phyloP scores from a whole-genome alignment of 2,888 invertebrate genomes.

The Nymphalis polychloros region DNA sequence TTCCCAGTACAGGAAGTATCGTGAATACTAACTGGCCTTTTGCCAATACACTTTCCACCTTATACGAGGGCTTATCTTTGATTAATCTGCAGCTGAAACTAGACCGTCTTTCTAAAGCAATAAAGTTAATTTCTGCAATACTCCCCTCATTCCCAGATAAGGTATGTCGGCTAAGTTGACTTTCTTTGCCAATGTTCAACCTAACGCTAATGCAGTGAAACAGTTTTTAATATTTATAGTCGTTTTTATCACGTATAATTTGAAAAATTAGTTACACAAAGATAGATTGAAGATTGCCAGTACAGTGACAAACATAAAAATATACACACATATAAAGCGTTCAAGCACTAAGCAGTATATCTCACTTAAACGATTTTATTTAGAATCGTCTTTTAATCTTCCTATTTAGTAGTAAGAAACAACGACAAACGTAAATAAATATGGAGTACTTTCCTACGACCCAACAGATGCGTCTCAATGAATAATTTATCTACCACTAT shows the following conservation, averaged over 20 bases:
- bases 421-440: conserved; percentile 11
- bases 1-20: conserved; percentile 43
- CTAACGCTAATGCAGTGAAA: conserved; percentile 50
- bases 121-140: conserved; percentile 6
- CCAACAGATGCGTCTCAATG: conserved; percentile 10
- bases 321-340: not conserved
- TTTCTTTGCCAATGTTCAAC: conserved; percentile 50
- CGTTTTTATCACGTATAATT: not conserved
- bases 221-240: conserved; percentile 25
- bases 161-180: conserved; percentile 26
- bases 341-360: not conserved
- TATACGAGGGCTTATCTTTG: conserved; percentile 35
- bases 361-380: not conserved
- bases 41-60: conserved; percentile 40
- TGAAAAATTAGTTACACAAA: not conserved
- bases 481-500: conserved; percentile 11
- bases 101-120: not conserved
- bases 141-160: conserved; percentile 24
- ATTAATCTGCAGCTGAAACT: conserved; percentile 9
- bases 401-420: not conserved
- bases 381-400: not conserved
- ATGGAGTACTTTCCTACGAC: conserved; percentile 9
- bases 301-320: too few species aligned
- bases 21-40: conserved; percentile 42
- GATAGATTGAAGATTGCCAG: too few species aligned